phyloP scores from a whole-genome alignment of 2,888 invertebrate genomes.

The Dimorphilus gyrociliatus region DNA sequence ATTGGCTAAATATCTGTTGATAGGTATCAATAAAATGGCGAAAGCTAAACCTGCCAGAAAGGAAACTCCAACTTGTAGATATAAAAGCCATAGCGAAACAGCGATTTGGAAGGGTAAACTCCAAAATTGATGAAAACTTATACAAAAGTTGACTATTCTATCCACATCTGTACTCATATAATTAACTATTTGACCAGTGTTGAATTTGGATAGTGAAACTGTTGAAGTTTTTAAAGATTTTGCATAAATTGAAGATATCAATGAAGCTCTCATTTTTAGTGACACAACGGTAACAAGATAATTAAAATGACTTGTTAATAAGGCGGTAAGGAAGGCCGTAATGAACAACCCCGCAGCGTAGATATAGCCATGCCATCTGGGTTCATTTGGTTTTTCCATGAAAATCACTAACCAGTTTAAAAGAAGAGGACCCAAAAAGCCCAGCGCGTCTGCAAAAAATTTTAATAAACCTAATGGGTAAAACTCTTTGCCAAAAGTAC shows the following conservation, averaged over 20 bases:
- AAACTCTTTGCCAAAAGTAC: constrained; percentile 29
- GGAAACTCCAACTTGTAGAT: constrained; percentile 60
- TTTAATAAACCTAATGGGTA: constrained; percentile 41
- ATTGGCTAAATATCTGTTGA: constrained; percentile 72
- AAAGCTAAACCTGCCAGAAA: constrained; percentile 77
- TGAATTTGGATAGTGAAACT: constrained; percentile 34
- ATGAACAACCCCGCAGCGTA: constrained; percentile 49
- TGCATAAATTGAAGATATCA: constrained; percentile 64
- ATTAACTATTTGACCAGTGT: constrained; percentile 73
- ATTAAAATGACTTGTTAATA: constrained; percentile 72
- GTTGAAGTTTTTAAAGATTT: constrained; percentile 45
- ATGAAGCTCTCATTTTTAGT: constrained; percentile 62
- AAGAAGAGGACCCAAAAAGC: constrained; percentile 74
- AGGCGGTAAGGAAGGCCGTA: constrained; percentile 52
- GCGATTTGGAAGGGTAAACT: constrained; percentile 67
- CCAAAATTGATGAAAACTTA: constrained; percentile 91
- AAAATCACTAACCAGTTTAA: constrained; percentile 63
- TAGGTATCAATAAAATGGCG: constrained; percentile 69
- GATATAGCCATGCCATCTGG: constrained; percentile 37
- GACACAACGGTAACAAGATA: constrained; percentile 56
- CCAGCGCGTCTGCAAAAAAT: constrained; percentile 60
- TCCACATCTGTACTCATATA: constrained; percentile 93
- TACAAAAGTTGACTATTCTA: constrained; percentile 81
- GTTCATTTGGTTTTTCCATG: constrained; percentile 54
- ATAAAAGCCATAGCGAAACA: constrained; percentile 20